Percentiles rank a stretch among this genome's conserved stretches.
Evolutionary conservation across 2,797 vertebrate genomes (phyloP).

Genomic region (Graptemys geographica): DNA sequence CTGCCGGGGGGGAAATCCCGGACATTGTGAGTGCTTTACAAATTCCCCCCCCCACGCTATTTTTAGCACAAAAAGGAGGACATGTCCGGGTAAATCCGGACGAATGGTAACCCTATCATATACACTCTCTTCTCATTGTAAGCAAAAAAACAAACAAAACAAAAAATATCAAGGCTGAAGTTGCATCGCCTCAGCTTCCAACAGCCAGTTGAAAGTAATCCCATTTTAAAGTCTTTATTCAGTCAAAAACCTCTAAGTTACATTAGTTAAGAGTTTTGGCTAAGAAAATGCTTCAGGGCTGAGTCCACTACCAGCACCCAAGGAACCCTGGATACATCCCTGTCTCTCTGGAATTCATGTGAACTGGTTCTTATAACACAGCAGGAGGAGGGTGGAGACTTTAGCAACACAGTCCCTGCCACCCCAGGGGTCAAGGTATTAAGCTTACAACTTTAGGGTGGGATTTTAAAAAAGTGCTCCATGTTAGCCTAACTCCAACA

Average conservation of each 20-base stretch:
- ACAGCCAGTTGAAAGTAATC: background rate
- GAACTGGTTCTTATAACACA: background rate
- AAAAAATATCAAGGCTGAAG: background rate
- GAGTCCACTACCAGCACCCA: too few species aligned
- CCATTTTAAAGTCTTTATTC: background rate
- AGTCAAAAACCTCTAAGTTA: background rate
- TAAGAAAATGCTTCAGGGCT: background rate
- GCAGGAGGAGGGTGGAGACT: background rate
- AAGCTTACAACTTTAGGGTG: background rate
- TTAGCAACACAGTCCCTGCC: background rate
- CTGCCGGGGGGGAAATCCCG: too few species aligned
- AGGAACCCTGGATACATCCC: background rate
- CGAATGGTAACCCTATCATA: too few species aligned
- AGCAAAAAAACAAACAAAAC: too few species aligned
- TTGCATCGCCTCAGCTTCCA: background rate
- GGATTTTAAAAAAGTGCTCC: background rate
- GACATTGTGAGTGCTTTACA: too few species aligned
- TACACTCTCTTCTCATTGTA: background rate
- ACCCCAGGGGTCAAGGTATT: background rate
- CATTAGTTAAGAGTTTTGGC: background rate
- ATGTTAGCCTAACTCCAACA: background rate
- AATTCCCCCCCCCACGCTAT: too few species aligned
- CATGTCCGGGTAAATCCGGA: too few species aligned
- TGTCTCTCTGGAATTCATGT: background rate
- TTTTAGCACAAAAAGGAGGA: too few species aligned